phyloP scores from a whole-genome alignment of 2,113 vertebrate genomes.

The Oreocharis arfaki region DNA sequence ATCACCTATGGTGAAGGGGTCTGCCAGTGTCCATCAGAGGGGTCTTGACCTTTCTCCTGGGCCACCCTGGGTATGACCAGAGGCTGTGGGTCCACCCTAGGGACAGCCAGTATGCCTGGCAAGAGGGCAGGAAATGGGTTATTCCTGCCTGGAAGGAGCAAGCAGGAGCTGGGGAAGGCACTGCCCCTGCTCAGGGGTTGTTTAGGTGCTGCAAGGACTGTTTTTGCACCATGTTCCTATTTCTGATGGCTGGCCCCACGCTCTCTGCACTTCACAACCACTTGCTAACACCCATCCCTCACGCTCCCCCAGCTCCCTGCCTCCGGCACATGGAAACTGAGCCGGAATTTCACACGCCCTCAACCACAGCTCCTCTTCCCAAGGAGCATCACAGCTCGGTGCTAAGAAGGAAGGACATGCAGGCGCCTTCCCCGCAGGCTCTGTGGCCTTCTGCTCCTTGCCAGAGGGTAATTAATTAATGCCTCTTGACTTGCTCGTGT shows the following conservation, averaged over 20 bases:
- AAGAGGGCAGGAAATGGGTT: neutral
- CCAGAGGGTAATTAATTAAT: neutral
- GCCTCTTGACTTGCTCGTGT: neutral
- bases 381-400: neutral
- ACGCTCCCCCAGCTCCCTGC: neutral
- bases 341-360: accelerated
- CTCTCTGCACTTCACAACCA: neutral
- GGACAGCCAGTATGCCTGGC: neutral
- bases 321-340: neutral
- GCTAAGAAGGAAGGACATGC: neutral
- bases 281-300: neutral
- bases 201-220: neutral
- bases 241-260: accelerated
- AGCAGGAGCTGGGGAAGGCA: neutral
- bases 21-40: neutral
- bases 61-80: neutral
- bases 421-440: neutral
- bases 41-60: neutral
- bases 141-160: neutral
- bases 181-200: neutral
- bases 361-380: neutral
- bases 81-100: neutral
- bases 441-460: neutral
- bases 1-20: neutral
- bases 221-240: accelerated